A percentile compares a stretch with the other conserved stretches of the same genome.
These are phyloP conservation scores for Hemicentrotus pulcherrimus DNA, from an alignment of 35 echinoderm and acorn worm genomes.

Conservation along the genomic window DNA sequence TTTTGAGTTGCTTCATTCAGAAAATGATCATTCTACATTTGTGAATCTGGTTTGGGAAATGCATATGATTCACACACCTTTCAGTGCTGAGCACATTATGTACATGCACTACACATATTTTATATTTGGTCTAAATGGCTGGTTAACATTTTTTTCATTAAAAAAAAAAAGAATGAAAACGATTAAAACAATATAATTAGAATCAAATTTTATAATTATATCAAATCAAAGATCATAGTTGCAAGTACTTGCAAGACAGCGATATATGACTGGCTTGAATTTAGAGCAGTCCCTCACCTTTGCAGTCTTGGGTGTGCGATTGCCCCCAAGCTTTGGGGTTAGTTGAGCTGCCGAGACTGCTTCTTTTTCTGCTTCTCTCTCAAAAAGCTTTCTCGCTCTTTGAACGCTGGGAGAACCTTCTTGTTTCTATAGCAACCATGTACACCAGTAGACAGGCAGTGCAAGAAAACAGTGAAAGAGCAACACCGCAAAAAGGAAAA, in stretches of 20 bases:
- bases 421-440: slow-evolving; percentile 27
- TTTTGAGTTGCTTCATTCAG: too few relatives aligned
- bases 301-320: neutral
- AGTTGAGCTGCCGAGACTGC: neutral
- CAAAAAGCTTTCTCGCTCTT: neutral
- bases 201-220: neutral
- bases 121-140: neutral
- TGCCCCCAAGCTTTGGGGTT: slow-evolving; percentile 30
- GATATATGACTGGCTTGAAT: neutral
- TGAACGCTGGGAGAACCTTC: slow-evolving; percentile 15
- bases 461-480: neutral
- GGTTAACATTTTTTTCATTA: too few relatives aligned
- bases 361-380: slow-evolving; percentile 35
- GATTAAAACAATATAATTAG: neutral
- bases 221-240: neutral
- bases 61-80: neutral
- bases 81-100: neutral
- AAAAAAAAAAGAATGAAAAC: neutral
- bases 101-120: neutral
- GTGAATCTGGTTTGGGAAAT: neutral
- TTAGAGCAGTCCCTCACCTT: slow-evolving; percentile 20
- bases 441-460: slow-evolving; percentile 4
- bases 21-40: too few relatives aligned
- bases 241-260: neutral
- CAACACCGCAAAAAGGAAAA: neutral